These are phyloP conservation scores for Zaprionus tsacasi DNA, from an alignment of 1,140 invertebrate genomes.

Conservation along the genomic window DNA sequence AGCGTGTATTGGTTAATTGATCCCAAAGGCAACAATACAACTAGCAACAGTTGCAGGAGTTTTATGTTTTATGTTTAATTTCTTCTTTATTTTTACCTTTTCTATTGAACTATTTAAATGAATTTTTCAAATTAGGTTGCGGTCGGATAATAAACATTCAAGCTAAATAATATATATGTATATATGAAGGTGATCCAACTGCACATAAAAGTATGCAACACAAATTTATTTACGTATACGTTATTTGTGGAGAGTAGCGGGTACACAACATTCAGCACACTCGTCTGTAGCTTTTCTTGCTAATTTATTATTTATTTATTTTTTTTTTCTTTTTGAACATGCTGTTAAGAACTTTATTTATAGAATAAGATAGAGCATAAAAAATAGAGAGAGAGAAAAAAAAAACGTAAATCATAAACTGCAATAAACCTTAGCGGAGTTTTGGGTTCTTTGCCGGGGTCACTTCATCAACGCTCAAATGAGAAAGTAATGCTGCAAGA, in stretches of 20 bases:
- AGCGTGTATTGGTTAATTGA: constrained; percentile 5
- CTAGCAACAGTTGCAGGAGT: constrained; percentile 54
- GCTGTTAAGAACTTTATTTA: constrained; percentile 32
- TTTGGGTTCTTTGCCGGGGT: background rate
- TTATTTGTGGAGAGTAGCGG: too few relatives aligned
- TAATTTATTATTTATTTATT: background rate
- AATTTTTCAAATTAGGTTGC: too few relatives aligned
- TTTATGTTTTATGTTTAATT: constrained; percentile 22
- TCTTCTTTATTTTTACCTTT: constrained; percentile 11
- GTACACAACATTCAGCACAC: too few relatives aligned
- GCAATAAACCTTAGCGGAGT: background rate
- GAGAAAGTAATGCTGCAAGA: constrained; percentile 45
- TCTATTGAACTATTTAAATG: constrained; percentile 2
- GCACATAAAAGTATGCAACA: too few relatives aligned
- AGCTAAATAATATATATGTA: too few relatives aligned
- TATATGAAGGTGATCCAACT: too few relatives aligned
- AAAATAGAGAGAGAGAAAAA: background rate
- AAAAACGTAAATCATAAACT: constrained; percentile 45
- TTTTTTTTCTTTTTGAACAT: constrained; percentile 31
- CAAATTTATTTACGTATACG: too few relatives aligned
- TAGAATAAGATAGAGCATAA: constrained; percentile 13
- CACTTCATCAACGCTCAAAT: constrained; percentile 39
- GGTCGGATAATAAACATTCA: too few relatives aligned
- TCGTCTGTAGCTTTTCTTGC: background rate
- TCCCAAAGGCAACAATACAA: constrained; percentile 26